These are phyloP conservation scores for Morpho helenor DNA, from an alignment of 2,888 invertebrate genomes.

Conservation along the genomic window DNA sequence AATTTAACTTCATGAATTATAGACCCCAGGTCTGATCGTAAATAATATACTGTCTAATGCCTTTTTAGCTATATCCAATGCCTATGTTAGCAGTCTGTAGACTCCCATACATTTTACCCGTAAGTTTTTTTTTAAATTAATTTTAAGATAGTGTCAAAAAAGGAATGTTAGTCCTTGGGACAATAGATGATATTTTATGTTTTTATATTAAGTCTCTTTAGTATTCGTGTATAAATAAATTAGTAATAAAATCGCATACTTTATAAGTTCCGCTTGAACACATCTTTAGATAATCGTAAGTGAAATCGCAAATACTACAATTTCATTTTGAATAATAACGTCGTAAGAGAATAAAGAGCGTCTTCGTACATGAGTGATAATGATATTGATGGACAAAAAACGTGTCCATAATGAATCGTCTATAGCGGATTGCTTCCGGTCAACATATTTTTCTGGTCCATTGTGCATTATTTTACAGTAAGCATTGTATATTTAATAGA, in stretches of 20 bases:
- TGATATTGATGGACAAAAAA: constrained; percentile 46
- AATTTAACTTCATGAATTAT: no score
- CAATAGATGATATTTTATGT: no score
- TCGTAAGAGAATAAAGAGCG: constrained; percentile 59
- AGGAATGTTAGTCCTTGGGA: no score
- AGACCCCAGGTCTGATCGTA: no score
- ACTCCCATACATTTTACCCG: no score
- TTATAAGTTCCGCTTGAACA: constrained; percentile 42
- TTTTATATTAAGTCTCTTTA: no score
- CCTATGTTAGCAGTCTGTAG: no score
- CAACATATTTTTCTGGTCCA: constrained; percentile 24
- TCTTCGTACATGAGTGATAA: constrained; percentile 58
- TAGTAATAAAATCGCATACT: neutral
- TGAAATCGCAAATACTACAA: constrained; percentile 57
- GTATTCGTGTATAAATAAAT: no score
- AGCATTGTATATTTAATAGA: constrained; percentile 2
- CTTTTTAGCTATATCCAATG: no score
- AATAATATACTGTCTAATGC: no score
- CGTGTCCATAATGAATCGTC: constrained; percentile 20
- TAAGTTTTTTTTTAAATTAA: no score
- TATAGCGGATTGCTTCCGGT: constrained; percentile 27
- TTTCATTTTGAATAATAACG: constrained; percentile 63
- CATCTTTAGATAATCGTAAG: constrained; percentile 39
- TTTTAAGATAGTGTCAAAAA: no score
- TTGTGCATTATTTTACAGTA: constrained; percentile 18